Percentiles rank a stretch among this genome's conserved stretches.
phyloP scores from a whole-genome alignment of 2,113 vertebrate species.

The Helogale parvula region DNA sequence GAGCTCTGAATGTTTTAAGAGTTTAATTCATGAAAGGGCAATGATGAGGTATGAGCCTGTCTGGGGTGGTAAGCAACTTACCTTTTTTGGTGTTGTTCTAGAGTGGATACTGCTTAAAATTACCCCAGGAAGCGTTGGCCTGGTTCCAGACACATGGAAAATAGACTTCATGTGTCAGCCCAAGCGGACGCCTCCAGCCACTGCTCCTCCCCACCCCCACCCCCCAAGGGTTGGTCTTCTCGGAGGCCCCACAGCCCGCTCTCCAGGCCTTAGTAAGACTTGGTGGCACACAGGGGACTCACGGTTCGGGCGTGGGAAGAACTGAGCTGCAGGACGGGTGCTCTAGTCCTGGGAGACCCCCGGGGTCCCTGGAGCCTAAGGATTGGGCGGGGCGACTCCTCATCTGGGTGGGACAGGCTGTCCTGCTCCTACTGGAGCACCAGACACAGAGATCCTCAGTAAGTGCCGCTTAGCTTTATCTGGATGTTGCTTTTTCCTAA shows the following conservation, averaged over 20 bases:
- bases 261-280: not conserved
- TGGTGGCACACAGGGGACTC: not conserved
- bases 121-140: slow-evolving; percentile 55
- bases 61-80: slow-evolving; percentile 63
- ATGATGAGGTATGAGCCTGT: slow-evolving; percentile 62
- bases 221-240: not conserved
- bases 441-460: not conserved
- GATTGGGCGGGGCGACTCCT: not conserved
- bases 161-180: slow-evolving; percentile 41
- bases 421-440: not conserved
- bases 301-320: not conserved
- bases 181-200: not conserved
- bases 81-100: slow-evolving; percentile 81
- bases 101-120: slow-evolving; percentile 76
- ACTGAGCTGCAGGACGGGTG: not conserved
- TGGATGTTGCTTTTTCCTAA: not conserved
- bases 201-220: not conserved
- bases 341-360: not conserved
- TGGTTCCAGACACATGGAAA: slow-evolving; percentile 69
- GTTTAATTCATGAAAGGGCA: slow-evolving; percentile 64
- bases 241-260: not conserved
- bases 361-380: not conserved
- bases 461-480: not conserved
- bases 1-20: slow-evolving; percentile 11
- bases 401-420: no score